Base-by-base conservation (phyloP, 2,888 invertebrate genomes). In the Drosophila cognata region DNA sequence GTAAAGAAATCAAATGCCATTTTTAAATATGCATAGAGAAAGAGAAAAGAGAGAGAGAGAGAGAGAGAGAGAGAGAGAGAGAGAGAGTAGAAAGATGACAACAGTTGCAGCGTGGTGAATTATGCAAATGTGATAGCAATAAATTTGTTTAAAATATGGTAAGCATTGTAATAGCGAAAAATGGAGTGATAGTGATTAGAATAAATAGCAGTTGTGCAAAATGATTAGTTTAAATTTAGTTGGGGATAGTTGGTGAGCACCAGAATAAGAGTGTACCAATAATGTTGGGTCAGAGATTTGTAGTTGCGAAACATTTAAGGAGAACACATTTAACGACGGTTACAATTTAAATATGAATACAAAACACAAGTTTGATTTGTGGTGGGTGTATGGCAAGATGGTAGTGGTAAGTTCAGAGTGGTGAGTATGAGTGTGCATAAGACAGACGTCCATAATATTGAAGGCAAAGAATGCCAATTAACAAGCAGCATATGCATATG, bases 361-460 rank as follows among this genome's bases (percentile, higher is more conserved):
- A 8, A 46, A 16, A 46, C 25, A 16, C 25, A 25, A 46, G n/a
- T 38, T 38, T 16, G 38, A n/a, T 38, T 55, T 18, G 25, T 16
- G 8, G 52, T 21, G 7, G 8, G 52, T 21, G 7, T 5, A 11
- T 41, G 5, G 41, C 0, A 4, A 41, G 10, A 41, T 43, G 41
- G 21, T 5, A 2, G 10, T 51, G 51, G 51, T 51, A 29, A 51
- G 21, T 11, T 52, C 33, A 11, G 38, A n/a, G n/a, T 25, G 50
- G 41, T 59, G 62, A 66, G 21, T 46, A 57, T 51, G 62, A 66
- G 21, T 46, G 52, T 51, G 50, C 35, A 33, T 31, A 4, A 10
- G 21, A 21, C 36, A 62, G 57, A 52, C 63, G 72, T 73, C 62
- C 71, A 71, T 16, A 70, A 57, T 71, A 77, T 79, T 63, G 51